These are phyloP conservation scores for Himalopsyche kuldschensis DNA, from an alignment of 2,888 invertebrate species.

Conservation along the genomic window DNA sequence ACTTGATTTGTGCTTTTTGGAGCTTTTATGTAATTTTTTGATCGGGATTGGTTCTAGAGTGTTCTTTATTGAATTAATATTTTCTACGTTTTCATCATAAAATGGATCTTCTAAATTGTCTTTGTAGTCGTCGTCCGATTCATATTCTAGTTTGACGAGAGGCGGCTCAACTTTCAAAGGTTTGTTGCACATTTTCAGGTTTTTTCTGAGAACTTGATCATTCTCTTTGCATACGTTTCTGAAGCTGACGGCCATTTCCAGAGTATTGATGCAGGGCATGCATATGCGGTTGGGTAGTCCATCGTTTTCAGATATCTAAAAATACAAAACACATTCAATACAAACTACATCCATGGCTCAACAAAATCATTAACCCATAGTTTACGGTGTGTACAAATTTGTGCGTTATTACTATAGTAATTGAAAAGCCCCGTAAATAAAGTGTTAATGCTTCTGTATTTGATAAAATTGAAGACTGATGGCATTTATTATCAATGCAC, in stretches of 20 bases:
- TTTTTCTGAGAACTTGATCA: constrained; percentile 26
- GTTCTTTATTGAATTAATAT: background rate
- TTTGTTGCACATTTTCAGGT: constrained; percentile 13
- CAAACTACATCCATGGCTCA: no score
- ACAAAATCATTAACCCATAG: no score
- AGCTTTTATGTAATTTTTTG: constrained; percentile 9
- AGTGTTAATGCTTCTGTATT: background rate
- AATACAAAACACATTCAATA: background rate
- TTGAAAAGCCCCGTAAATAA: background rate
- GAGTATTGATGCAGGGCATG: constrained; percentile 15
- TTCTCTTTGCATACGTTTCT: constrained; percentile 23
- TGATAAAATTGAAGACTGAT: background rate
- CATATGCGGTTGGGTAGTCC: constrained; percentile 32
- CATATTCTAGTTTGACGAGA: constrained; percentile 26
- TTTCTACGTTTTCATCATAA: constrained; percentile 4
- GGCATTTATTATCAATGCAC: background rate
- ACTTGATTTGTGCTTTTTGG: constrained; percentile 2
- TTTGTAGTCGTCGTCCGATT: constrained; percentile 12
- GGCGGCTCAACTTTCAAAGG: constrained; percentile 13
- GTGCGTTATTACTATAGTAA: no score
- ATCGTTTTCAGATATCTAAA: constrained; percentile 29
- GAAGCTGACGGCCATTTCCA: constrained; percentile 21
- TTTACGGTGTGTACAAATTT: no score
- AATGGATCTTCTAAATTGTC: background rate
- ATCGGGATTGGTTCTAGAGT: constrained; percentile 7